Conservation (phyloP, 2,113 vertebrate species). For the Charina bottae region DNA sequence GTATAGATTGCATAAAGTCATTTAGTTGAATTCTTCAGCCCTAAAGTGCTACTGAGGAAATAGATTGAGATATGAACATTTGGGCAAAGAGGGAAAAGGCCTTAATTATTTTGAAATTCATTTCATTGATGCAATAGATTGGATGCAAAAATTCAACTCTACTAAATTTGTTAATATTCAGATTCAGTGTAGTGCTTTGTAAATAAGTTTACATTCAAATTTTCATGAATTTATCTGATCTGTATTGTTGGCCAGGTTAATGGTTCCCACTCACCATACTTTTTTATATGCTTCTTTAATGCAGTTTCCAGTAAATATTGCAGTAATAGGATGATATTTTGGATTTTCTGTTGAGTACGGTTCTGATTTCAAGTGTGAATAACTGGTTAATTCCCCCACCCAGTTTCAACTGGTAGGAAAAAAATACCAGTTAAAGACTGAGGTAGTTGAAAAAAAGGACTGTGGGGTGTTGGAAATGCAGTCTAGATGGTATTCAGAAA, state of each 20-base stretch:
- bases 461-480: neutral
- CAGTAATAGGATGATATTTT: neutral
- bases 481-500: neutral
- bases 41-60: neutral
- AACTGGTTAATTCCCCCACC: neutral
- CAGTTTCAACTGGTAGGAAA: neutral
- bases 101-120: neutral
- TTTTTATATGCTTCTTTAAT: neutral
- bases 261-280: neutral
- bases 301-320: neutral
- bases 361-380: neutral
- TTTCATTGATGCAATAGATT: neutral
- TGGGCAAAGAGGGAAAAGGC: neutral
- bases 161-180: neutral
- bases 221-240: neutral
- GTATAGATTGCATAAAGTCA: neutral
- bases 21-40: neutral
- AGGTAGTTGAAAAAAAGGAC: neutral
- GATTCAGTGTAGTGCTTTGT: constrained; percentile 22
- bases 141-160: rapidly evolving
- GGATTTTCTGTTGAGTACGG: neutral
- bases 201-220: constrained; percentile 51
- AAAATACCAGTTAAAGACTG: neutral
- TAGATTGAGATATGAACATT: neutral
- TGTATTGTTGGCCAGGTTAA: neutral